phyloP scores from a whole-genome alignment of 2,888 invertebrate species.

The Hyalella azteca region DNA sequence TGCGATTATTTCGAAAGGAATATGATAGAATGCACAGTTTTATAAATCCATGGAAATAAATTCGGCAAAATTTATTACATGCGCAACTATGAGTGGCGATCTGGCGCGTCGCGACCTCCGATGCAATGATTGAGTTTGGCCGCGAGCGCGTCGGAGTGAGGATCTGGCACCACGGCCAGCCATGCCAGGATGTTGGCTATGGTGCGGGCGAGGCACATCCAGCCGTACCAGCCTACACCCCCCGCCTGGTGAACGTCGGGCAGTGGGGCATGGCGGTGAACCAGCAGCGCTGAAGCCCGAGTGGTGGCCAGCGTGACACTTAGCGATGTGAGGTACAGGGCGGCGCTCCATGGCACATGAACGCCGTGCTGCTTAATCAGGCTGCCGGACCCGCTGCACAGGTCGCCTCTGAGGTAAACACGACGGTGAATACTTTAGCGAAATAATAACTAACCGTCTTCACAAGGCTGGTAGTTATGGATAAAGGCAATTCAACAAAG shows the following conservation, averaged over 20 bases:
- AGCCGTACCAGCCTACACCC: constrained; percentile 48
- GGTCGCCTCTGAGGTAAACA: constrained; percentile 36
- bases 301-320: constrained; percentile 15
- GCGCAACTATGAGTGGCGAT: too few species aligned
- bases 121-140: neutral
- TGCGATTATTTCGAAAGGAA: too few species aligned
- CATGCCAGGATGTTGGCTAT: constrained; percentile 47
- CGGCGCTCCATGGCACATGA: constrained; percentile 30
- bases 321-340: constrained; percentile 28
- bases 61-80: too few species aligned
- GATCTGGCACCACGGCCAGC: constrained; percentile 55
- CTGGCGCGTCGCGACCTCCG: too few species aligned
- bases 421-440: too few species aligned
- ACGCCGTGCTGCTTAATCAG: constrained; percentile 16
- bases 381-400: constrained; percentile 15
- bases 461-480: too few species aligned
- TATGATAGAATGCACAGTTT: too few species aligned
- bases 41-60: too few species aligned
- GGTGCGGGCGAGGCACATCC: constrained; percentile 53
- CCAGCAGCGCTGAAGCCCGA: neutral
- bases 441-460: too few species aligned
- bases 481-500: too few species aligned
- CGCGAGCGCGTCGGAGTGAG: constrained; percentile 54
- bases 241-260: constrained; percentile 26
- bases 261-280: constrained; percentile 10